Percentiles rank a stretch among this genome's conserved stretches.
Evolutionary conservation across 92 coral and sea anemone genomes (phyloP).

Genomic region (Pocillopora meandrina): DNA sequence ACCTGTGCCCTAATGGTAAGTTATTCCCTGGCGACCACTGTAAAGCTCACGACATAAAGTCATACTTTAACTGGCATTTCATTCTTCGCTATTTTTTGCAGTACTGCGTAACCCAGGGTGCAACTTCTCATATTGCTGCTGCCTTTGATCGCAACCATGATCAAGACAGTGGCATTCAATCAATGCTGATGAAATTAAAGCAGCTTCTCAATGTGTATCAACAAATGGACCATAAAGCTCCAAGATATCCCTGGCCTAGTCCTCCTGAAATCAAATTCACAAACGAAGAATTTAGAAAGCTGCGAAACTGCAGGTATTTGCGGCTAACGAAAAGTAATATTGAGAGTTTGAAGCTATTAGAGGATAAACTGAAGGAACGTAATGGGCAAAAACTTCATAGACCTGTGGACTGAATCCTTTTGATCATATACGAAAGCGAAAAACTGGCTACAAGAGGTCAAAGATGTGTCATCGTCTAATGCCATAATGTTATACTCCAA

Average conservation of each 20-base stretch:
- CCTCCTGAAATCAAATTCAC: conserved; percentile 60
- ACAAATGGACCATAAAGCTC: conserved; percentile 63
- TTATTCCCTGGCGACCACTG: no score
- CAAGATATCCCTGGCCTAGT: conserved; percentile 88
- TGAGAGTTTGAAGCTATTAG: conserved; percentile 29
- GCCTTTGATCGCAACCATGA: conserved; percentile 66
- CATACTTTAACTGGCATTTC: not conserved
- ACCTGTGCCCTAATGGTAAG: no score
- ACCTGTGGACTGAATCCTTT: no score
- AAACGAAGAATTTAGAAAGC: conserved; percentile 73
- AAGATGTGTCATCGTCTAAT: no score
- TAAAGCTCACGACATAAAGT: no score
- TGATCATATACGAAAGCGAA: no score
- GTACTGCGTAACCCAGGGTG: conserved; percentile 30
- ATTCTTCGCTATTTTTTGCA: not conserved
- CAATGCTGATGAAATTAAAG: conserved; percentile 68
- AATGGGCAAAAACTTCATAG: not conserved
- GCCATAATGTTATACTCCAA: no score
- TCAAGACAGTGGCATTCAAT: conserved; percentile 48
- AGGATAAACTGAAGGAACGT: not conserved
- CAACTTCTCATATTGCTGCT: conserved; percentile 58
- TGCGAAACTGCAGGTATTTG: conserved; percentile 68
- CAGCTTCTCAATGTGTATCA: conserved; percentile 71
- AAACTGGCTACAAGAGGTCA: no score
- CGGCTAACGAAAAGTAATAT: conserved; percentile 29